phyloP scores from a whole-genome alignment of 2,113 vertebrate genomes.

The Dendrocopos noguchii region DNA sequence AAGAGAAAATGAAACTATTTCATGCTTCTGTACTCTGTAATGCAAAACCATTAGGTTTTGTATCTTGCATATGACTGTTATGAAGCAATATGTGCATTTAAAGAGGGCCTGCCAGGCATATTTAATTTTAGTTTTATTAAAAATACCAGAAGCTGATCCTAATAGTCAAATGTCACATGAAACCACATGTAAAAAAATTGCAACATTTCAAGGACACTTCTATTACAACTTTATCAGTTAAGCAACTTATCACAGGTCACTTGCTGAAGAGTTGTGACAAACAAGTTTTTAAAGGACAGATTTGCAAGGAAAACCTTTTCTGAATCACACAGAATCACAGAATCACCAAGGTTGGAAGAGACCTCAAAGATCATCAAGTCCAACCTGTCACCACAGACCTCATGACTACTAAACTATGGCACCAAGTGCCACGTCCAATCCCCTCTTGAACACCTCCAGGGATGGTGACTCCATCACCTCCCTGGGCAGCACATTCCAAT shows the following conservation, averaged over 20 bases:
- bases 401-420: no score
- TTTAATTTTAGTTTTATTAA: conserved; percentile 41
- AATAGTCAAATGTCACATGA: conserved; percentile 32
- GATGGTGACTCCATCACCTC: no score
- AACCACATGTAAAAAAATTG: neutral
- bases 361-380: no score
- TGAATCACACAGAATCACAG: no score
- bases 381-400: no score
- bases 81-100: conserved; percentile 19
- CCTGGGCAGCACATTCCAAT: no score
- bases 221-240: neutral
- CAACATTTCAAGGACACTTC: conserved; percentile 9
- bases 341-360: no score
- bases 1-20: conserved; percentile 4
- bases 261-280: neutral
- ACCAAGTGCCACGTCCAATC: no score
- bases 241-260: neutral
- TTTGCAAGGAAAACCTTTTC: neutral
- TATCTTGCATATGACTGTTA: neutral
- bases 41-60: neutral
- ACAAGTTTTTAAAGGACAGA: neutral
- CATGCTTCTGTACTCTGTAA: neutral
- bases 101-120: neutral
- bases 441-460: no score
- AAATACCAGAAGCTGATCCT: conserved; percentile 4